Base-by-base conservation (phyloP, 2,797 vertebrate genomes). In the Halcyon leucocephala region DNA sequence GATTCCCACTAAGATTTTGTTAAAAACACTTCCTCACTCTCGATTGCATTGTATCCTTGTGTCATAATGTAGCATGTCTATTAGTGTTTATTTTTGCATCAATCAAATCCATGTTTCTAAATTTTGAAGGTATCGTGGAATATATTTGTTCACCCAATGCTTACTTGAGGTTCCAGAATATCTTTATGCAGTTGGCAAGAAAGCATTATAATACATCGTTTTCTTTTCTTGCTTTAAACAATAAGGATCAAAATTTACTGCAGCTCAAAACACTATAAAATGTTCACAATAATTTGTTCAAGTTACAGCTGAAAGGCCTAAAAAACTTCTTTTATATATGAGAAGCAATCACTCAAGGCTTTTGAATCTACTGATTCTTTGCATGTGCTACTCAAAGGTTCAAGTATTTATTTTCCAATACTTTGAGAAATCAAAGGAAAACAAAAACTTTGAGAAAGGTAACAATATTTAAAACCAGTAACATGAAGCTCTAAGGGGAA, bases 361-460 rank as follows among this genome's bases (percentile, higher is more conserved):
- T 96, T 82, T 86, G 14, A 77, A 89, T 84, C 60, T 91, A 60
- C 48, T 66, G 58, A 52, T 85, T 67, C 29, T 95, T 91, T 91
- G 55, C 67, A 60, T 18, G 11, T 42, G 33, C 33, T 77, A 24
- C 55, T 89, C 13, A 82, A 78, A 73, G n/a, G 67, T 46, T 74
- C 35, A 87, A 49, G 49, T 86, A 81, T 46, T 80, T 82, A 58
- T 82, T 86, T 88, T 85, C 73, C 82, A 80, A 42, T 67, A 64
- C 21, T 83, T 79, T 65, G 35, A n/a, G 92, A 93, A 95, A 92
- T 89, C 10, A 6, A 91, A 60, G 35, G 42, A 80, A 90, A 90
- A 37, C 7, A 72, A 74, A 90, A 90, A 35, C 51, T 72, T 87
- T 87, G 24, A 65, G 65, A 84, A 77, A 55, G 41, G 42, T 57